Percentiles rank a stretch among this genome's conserved stretches.
These are phyloP conservation scores for Drosophila parthenogenetica DNA, from an alignment of 2,888 invertebrate species.

Conservation along the genomic window DNA sequence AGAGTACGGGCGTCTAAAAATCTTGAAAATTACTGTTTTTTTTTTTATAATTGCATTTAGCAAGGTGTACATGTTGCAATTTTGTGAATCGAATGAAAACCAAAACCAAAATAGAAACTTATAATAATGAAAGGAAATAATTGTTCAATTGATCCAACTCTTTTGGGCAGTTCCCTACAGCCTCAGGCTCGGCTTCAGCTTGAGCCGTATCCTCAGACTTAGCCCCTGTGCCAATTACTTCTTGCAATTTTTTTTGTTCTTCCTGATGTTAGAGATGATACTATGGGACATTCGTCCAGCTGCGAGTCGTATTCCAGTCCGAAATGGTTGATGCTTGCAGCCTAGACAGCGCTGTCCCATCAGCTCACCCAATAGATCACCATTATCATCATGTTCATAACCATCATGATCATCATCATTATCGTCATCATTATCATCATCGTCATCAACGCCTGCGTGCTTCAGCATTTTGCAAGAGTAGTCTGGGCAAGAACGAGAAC, in stretches of 20 bases:
- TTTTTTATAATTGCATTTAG: slow-evolving; percentile 12
- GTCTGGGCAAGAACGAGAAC: not conserved
- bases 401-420: too few relatives aligned
- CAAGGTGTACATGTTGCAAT: slow-evolving; percentile 16
- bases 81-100: slow-evolving; percentile 22
- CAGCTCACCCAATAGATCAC: not conserved
- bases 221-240: slow-evolving; percentile 27
- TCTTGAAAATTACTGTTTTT: not conserved
- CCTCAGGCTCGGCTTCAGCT: not conserved
- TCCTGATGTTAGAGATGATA: slow-evolving; percentile 36
- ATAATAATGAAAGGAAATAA: slow-evolving; percentile 1
- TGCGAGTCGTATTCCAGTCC: slow-evolving; percentile 3
- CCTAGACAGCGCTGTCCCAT: slow-evolving; percentile 16
- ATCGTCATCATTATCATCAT: not conserved
- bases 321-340: slow-evolving; percentile 20
- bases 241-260: slow-evolving; percentile 51
- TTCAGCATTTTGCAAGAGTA: slow-evolving; percentile 1
- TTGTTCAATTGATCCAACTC: slow-evolving; percentile 11
- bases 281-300: slow-evolving; percentile 30
- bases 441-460: too few relatives aligned
- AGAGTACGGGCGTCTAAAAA: too few relatives aligned
- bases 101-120: slow-evolving; percentile 11
- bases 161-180: not conserved
- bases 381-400: not conserved
- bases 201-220: too few relatives aligned